These are phyloP conservation scores for Centroberyx gerrardi DNA, from an alignment of 2,797 vertebrate genomes.

Conservation along the genomic window DNA sequence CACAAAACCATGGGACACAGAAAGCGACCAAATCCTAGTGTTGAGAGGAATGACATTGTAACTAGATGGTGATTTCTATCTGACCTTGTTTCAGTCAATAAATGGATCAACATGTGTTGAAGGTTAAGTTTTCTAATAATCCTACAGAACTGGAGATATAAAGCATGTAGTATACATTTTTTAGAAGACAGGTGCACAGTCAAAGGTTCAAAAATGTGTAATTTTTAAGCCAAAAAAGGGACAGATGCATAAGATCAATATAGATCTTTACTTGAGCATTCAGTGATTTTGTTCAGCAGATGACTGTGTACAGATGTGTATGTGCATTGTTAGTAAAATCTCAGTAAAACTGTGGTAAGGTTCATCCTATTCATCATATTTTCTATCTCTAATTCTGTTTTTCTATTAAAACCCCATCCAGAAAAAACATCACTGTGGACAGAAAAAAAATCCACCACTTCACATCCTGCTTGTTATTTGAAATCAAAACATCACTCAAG, in stretches of 20 bases:
- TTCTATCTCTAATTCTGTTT: constrained; percentile 11
- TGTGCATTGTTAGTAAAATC: neutral
- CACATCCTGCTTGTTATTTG: no score
- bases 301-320: neutral
- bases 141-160: neutral
- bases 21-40: neutral
- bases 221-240: constrained; percentile 20
- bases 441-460: no score
- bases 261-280: constrained; percentile 8
- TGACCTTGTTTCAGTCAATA: neutral
- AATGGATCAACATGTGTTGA: constrained; percentile 9
- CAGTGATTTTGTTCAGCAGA: neutral
- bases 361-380: constrained; percentile 10
- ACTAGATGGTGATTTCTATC: neutral
- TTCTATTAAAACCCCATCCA: neutral
- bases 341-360: constrained; percentile 7
- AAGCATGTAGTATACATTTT: constrained; percentile 1
- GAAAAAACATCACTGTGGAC: no score
- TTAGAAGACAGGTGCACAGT: neutral
- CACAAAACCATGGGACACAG: constrained; percentile 11
- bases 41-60: constrained; percentile 2
- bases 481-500: no score
- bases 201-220: neutral
- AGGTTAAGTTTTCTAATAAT: neutral
- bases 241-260: constrained; percentile 6